Evolutionary conservation across 2,888 invertebrate species (phyloP).

Genomic region (Watsonalla cultraria): DNA sequence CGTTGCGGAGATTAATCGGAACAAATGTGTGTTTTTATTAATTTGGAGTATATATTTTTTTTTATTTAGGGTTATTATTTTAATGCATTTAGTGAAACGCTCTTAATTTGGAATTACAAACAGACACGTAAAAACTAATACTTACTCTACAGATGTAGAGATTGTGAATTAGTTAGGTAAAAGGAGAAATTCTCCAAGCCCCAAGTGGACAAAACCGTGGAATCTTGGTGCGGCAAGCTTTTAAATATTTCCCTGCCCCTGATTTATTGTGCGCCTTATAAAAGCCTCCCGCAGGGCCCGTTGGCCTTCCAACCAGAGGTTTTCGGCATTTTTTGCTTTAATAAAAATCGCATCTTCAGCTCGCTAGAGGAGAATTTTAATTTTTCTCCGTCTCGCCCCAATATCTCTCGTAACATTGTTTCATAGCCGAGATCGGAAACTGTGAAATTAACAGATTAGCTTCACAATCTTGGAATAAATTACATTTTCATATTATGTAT

Average conservation of each 20-base stretch:
- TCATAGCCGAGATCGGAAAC: constrained; percentile 38
- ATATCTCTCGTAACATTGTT: constrained; percentile 46
- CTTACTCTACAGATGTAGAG: too few species aligned
- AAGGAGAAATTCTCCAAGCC: constrained; percentile 5
- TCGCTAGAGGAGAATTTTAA: constrained; percentile 53
- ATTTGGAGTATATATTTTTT: too few species aligned
- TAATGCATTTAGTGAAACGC: too few species aligned
- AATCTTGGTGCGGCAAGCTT: constrained; percentile 52
- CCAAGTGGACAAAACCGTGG: constrained; percentile 29
- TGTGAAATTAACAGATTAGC: constrained; percentile 46
- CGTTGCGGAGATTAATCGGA: too few species aligned
- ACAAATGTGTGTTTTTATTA: too few species aligned
- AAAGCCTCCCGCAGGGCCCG: constrained; percentile 66
- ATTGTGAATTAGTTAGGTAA: neutral
- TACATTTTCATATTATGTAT: too few species aligned
- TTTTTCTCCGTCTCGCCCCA: constrained; percentile 49
- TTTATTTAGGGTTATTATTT: too few species aligned
- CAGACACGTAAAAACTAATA: too few species aligned
- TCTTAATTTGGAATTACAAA: too few species aligned
- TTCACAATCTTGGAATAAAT: constrained; percentile 8
- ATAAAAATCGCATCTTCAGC: constrained; percentile 59
- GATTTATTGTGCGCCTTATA: constrained; percentile 73
- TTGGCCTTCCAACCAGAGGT: constrained; percentile 42
- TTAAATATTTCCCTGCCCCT: constrained; percentile 71
- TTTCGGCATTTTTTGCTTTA: constrained; percentile 63